Conservation (phyloP, 1,140 invertebrate species). For the Bathynomus jamesi region DNA sequence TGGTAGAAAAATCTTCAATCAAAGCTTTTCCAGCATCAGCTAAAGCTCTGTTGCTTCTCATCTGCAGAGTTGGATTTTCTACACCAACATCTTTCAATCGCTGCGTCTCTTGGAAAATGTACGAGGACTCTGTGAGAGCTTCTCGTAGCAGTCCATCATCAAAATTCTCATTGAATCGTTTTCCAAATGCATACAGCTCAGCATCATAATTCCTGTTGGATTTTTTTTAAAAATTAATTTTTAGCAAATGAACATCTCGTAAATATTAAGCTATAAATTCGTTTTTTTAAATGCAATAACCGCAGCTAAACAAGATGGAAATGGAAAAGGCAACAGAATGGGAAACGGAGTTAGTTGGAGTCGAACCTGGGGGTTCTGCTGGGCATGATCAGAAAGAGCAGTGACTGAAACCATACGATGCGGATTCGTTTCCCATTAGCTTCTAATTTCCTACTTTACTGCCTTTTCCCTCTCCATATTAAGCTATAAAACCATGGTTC, state of each 20-base stretch:
- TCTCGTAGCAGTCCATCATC: constrained; percentile 56
- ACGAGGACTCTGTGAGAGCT: constrained; percentile 73
- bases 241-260: too few relatives aligned
- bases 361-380: too few relatives aligned
- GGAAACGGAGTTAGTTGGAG: too few relatives aligned
- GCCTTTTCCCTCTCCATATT: too few relatives aligned
- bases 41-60: constrained; percentile 54
- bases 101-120: constrained; percentile 60
- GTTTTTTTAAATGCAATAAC: too few relatives aligned
- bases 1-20: constrained; percentile 50
- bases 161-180: constrained; percentile 76
- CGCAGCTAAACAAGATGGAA: too few relatives aligned
- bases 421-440: too few relatives aligned
- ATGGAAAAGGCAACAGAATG: too few relatives aligned
- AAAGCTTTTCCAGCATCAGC: constrained; percentile 56
- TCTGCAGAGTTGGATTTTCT: neutral
- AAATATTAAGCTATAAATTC: neutral
- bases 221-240: neutral
- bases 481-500: too few relatives aligned
- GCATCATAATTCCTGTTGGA: constrained; percentile 66
- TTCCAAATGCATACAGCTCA: constrained; percentile 80
- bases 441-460: too few relatives aligned
- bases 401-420: too few relatives aligned
- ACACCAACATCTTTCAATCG: constrained; percentile 54
- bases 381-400: too few relatives aligned